Evolutionary conservation across 2,888 invertebrate genomes (phyloP).

Genomic region (Lordiphosa fenestrarum): DNA sequence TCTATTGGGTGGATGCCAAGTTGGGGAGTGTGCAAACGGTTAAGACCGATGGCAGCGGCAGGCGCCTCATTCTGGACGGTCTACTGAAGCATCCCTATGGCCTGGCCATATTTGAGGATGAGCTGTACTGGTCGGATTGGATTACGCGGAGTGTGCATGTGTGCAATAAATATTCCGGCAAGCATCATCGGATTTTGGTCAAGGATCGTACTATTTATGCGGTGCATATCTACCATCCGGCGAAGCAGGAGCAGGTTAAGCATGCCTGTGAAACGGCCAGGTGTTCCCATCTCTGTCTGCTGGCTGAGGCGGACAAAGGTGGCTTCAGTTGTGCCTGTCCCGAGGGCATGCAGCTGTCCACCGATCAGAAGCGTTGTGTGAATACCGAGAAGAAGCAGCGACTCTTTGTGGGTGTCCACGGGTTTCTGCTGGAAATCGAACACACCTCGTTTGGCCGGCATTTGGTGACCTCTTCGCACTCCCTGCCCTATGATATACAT

Average conservation of each 20-base stretch:
- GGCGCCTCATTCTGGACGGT: slow-evolving; percentile 83
- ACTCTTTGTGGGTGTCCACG: slow-evolving; percentile 82
- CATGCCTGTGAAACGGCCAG: slow-evolving; percentile 84
- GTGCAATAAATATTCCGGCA: slow-evolving; percentile 89
- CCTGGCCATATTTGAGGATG: slow-evolving; percentile 92
- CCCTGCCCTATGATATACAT: slow-evolving; percentile 82
- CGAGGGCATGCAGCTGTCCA: slow-evolving; percentile 84
- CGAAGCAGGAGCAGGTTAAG: slow-evolving; percentile 81
- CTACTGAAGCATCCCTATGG: slow-evolving; percentile 90
- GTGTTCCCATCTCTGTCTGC: slow-evolving; percentile 90
- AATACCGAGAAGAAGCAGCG: slow-evolving; percentile 80
- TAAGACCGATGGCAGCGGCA: slow-evolving; percentile 84
- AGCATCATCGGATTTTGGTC: slow-evolving; percentile 82
- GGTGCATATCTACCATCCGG: slow-evolving; percentile 88
- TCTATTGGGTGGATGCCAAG: slow-evolving; percentile 95
- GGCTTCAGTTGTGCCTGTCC: slow-evolving; percentile 88
- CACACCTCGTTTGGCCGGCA: slow-evolving; percentile 86
- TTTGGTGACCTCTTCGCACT: slow-evolving; percentile 81
- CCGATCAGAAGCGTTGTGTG: slow-evolving; percentile 83
- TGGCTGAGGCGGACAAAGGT: slow-evolving; percentile 82
- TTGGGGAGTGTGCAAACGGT: slow-evolving; percentile 85
- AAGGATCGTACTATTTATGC: slow-evolving; percentile 82
- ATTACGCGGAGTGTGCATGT: slow-evolving; percentile 86
- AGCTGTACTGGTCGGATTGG: slow-evolving; percentile 95
- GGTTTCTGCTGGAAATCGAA: slow-evolving; percentile 83